A percentile compares a stretch with the other conserved stretches of the same genome.
These are phyloP conservation scores for Antechinus stuartii DNA, from an alignment of 2,113 vertebrate species.

Conservation along the genomic window DNA sequence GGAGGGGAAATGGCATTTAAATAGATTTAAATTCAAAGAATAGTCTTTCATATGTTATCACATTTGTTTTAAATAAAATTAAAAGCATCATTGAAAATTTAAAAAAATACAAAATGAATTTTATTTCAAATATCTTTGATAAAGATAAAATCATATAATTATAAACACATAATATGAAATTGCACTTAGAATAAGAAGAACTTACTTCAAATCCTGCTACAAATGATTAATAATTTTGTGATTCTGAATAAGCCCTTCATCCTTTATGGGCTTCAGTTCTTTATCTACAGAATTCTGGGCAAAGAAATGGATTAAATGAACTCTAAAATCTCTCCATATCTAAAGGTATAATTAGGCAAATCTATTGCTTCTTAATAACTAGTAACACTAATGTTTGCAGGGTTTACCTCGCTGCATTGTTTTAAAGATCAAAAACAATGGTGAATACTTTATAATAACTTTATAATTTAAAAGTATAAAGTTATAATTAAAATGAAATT, in stretches of 20 bases:
- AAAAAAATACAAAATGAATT: neutral
- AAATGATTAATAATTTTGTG: neutral
- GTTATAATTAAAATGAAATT: neutral
- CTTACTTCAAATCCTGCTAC: neutral
- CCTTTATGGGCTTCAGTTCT: neutral
- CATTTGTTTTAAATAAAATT: neutral
- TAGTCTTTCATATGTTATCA: neutral
- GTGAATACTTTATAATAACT: neutral
- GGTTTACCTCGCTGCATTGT: neutral
- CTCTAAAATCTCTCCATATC: neutral
- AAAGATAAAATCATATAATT: neutral
- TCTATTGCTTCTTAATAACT: neutral
- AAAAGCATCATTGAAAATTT: neutral
- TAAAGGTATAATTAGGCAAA: neutral
- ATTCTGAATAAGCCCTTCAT: neutral
- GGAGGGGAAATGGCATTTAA: neutral
- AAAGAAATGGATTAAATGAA: neutral
- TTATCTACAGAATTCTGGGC: neutral
- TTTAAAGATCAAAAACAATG: neutral
- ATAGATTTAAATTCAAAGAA: neutral
- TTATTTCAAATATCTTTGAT: neutral
- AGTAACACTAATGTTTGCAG: neutral
- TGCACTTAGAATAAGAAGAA: neutral
- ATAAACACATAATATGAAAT: neutral
- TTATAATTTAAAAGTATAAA: neutral